Base-by-base conservation (phyloP, 2,888 invertebrate species). In the Patella caerulea region DNA sequence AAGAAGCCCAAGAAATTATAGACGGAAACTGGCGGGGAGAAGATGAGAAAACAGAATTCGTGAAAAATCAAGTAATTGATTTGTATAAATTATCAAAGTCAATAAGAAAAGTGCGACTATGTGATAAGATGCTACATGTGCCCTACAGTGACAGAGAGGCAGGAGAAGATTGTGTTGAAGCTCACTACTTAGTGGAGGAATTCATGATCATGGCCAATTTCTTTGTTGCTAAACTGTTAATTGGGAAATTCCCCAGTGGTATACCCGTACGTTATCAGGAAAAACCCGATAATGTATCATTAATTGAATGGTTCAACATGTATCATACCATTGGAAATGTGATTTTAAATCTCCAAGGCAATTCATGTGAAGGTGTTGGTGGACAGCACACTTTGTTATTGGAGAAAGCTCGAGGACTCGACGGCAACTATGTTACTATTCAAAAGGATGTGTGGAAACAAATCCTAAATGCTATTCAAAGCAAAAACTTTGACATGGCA, bases 181-280 rank as follows among this genome's bases (percentile, higher is more conserved):
- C 83, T 24, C 80, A 84, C 71, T 71, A 73, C 53, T 75, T 84
- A 19, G 78, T 84, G 0, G 83, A 83, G 53, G 85, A 85, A 59
- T 78, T 83, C 72, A 82, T 84, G 83, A 70, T 83, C 4, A 69
- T 79, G 71, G 75, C 84, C 52, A 85, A 85, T 72, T 53, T 52
- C 15, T 24, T 45, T 52, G 75, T 85, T 52, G 84, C 80, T 12
- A 15, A 74, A 71, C 56, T 53, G 17, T 71, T 85, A 12, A 71
- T 70, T 12, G 14, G 70, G 14, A 72, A 55, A 45, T 81, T 72
- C 70, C 75, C 72, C n/a, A 69, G 53, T 5, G 14, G 54, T 56
- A 34, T 79, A 29, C 83, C 83, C 3, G 74, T 86, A 5, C 78
- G 82, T 11, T 81, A 81, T 72, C 84, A 83, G 15, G 74, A 74